Evolutionary conservation across 2,113 vertebrate species (phyloP), one percentile per base, ranked within the genome.

Genomic region (Bos taurus): DNA sequence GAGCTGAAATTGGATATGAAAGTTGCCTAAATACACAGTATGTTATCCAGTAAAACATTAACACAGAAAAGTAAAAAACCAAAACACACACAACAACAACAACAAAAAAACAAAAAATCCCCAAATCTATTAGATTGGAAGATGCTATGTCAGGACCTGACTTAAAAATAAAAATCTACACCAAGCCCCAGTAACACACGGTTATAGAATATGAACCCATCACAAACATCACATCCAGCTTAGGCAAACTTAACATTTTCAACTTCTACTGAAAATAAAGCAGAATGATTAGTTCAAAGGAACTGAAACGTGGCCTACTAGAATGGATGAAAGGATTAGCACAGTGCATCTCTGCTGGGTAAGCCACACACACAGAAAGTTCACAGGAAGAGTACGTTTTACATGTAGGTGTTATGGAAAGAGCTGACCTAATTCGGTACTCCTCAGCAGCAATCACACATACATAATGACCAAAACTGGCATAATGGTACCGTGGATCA

Each of bases 251-350:
- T 52, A 94, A 87, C 6, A 59, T 48, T 88, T 91, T 97, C 19
- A 78, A 84, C 46, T 36, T 94, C 40, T 91, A 86, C 33, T 96
- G 48, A 97, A 93, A 97, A 57, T 62, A 81, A 78, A 26, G 43
- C 43, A 81, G 82, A 90, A 71, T 28, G 40, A 1, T 48, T 91
- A 91, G 17, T 56, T 85, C 16, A 52, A 92, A 95, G 50, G 43
- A 46, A 28, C 43, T 81, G 40, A 88, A 59, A 81, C 4, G 36
- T 67, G 56, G 48, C 59, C 62, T 57, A 40, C 43, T 2, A 85
- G 43, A 88, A 91, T 0, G 62, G 81, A 80, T 88, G 85, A 88
- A 48, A 50, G 48, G 46, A 59, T 59, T 16, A 62, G 25, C 50
- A 85, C 10, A 5, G 62, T 48, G n/a, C 25, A 6, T 85, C 46